Evolutionary conservation across 2,888 invertebrate species (phyloP).

Genomic region (Cartodere bifasciata): DNA sequence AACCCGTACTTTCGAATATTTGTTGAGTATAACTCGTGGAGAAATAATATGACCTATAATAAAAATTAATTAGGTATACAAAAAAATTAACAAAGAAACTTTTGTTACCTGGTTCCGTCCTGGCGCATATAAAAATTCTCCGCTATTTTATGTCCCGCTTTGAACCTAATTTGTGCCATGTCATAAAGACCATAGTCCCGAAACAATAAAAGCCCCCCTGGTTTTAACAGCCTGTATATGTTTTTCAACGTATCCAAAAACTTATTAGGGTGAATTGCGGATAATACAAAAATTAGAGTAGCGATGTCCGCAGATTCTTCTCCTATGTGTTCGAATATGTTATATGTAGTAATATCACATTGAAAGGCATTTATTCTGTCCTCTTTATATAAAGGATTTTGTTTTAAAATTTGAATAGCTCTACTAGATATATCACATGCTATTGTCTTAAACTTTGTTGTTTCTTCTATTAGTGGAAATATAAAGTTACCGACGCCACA

Average conservation of each 20-base stretch:
- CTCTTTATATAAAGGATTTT: constrained; percentile 49
- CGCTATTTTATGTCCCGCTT: constrained; percentile 79
- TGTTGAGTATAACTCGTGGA: constrained; percentile 53
- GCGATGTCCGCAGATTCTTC: constrained; percentile 56
- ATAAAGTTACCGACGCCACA: constrained; percentile 97
- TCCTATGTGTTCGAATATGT: constrained; percentile 44
- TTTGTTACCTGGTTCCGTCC: constrained; percentile 75
- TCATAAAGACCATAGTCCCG: constrained; percentile 93
- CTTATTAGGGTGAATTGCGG: constrained; percentile 82
- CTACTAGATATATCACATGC: constrained; percentile 90
- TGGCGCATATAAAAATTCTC: constrained; percentile 93
- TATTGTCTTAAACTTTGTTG: constrained; percentile 57
- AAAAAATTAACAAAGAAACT: constrained; percentile 10
- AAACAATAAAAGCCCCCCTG: constrained; percentile 73
- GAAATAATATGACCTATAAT: constrained; percentile 65
- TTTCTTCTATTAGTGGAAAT: constrained; percentile 78
- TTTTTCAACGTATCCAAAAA: constrained; percentile 53
- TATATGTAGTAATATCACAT: constrained; percentile 65
- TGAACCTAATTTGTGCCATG: constrained; percentile 91
- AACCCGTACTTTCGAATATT: constrained; percentile 58
- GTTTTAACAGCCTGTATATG: constrained; percentile 49
- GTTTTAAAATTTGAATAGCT: constrained; percentile 76
- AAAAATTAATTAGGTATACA: neutral
- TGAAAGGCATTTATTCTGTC: constrained; percentile 64
- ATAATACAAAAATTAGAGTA: constrained; percentile 89